A percentile compares a stretch with the other conserved stretches of the same genome.
phyloP scores from a whole-genome alignment of 2,113 vertebrate species.

The Siniperca chuatsi region DNA sequence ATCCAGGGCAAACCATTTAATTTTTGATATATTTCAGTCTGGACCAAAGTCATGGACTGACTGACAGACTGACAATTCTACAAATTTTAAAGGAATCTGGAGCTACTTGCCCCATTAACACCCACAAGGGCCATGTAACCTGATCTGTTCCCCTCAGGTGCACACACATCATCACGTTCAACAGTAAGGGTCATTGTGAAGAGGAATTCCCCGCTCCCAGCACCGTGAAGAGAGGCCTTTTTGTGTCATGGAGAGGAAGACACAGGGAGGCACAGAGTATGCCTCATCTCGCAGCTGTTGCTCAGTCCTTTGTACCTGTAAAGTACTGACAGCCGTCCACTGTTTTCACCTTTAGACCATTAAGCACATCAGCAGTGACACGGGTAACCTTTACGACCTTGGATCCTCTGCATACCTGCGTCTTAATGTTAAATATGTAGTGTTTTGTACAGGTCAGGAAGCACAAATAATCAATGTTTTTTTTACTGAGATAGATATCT shows the following conservation, averaged over 20 bases:
- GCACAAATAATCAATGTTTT: background rate
- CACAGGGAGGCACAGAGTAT: background rate
- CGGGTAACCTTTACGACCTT: background rate
- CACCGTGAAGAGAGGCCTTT: conserved; percentile 48
- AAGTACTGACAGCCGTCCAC: background rate
- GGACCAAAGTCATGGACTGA: background rate
- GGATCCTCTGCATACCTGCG: background rate
- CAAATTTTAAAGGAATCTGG: conserved; percentile 10
- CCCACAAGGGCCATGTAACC: conserved; percentile 19
- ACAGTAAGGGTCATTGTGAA: conserved; percentile 71
- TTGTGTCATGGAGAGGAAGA: conserved; percentile 43
- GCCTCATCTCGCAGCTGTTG: conserved; percentile 47
- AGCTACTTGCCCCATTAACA: conserved; percentile 9
- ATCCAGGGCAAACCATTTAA: background rate
- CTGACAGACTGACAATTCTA: background rate
- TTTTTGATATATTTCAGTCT: no score
- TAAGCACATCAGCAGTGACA: background rate
- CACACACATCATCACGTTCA: conserved; percentile 20
- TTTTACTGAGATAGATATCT: background rate
- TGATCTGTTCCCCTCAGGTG: conserved; percentile 34
- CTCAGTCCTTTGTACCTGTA: background rate
- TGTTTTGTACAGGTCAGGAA: background rate
- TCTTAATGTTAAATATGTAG: background rate
- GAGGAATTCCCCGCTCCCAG: conserved; percentile 54
- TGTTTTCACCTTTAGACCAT: conserved; percentile 11